Evolutionary conservation across 1,140 invertebrate genomes (phyloP), one percentile per base, ranked within the genome.

Genomic region (Drosophila seguyi): DNA sequence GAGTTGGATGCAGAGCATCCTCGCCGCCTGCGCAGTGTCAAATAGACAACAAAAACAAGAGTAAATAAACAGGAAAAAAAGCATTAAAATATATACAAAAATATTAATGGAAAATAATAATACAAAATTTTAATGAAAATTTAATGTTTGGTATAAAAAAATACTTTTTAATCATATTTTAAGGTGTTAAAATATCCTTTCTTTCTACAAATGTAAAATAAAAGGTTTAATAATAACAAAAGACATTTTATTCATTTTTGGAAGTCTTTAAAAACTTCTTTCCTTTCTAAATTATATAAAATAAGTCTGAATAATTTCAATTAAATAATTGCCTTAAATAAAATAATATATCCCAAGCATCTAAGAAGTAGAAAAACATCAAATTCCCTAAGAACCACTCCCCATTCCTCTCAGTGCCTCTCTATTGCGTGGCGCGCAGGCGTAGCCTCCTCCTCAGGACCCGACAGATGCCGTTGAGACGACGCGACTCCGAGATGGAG

Each of bases 11-110:
- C 82, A 86, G 77, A 78, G 80, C 80, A 88, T 88, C 84, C 84
- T 88, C 84, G 74, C 84, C 84, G 84, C 84, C 84, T 88, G 84
- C 84, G 84, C 84, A 88, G 85, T 88, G 84, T 84, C 84, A 88
- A 88, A 88, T 90, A 84, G 80, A 65, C 84, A 80, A 75, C 79
- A 72, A 52, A 63, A 79, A 59, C 47, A 67, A 79, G 57, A 67
- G 50, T 42, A 61, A n/a, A 6, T 20, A 38, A 13, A 55, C 27
- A 29, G 20, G 14, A 67, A 52, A 14, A 65, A 41, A 18, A 18
- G 0, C 1, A 27, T 5, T 18, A 18, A 27, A 27, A 6, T n/a
- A n/a, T 48, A 11, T 22, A 1, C 0, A 7, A 38, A 22, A 16
- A 5, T 34, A 20, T 34, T 13, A 8, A 36, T 14, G 0, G 11